Conservation (phyloP, 2,797 vertebrate species). For the Typhlichthys eigenmanni region DNA sequence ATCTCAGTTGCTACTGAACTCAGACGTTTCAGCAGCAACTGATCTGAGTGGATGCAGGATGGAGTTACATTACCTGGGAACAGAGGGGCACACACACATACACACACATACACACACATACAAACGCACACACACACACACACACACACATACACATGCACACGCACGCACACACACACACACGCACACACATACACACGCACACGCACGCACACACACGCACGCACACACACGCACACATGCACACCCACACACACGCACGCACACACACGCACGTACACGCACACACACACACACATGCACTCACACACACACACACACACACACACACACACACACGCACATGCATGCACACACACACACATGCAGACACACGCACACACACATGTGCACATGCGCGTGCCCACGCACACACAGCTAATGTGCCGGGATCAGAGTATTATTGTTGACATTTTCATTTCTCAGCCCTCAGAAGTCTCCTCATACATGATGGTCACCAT, state of each 20-base stretch:
- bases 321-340: too few relatives aligned
- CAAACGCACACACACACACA: conserved; percentile 30
- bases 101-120: conserved; percentile 19
- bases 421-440: too few relatives aligned
- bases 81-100: conserved; percentile 38
- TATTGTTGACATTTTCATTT: too few relatives aligned
- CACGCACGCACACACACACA: too few relatives aligned
- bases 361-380: conserved; percentile 9
- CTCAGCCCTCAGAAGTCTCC: too few relatives aligned
- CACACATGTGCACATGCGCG: conserved; percentile 13
- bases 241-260: too few relatives aligned
- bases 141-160: conserved; percentile 6
- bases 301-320: too few relatives aligned
- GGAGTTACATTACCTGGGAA: conserved; percentile 65
- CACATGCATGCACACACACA: neutral
- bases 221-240: too few relatives aligned
- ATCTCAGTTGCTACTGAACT: conserved; percentile 21
- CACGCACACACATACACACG: neutral
- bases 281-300: neutral
- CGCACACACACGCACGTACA: too few relatives aligned
- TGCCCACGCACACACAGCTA: conserved; percentile 20
- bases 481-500: too few relatives aligned
- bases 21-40: conserved; percentile 39
- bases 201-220: neutral
- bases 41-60: conserved; percentile 55